Percentiles rank a stretch among this genome's conserved stretches.
Evolutionary conservation across 2,888 invertebrate species (phyloP).

Genomic region (Rotaria macrura): DNA sequence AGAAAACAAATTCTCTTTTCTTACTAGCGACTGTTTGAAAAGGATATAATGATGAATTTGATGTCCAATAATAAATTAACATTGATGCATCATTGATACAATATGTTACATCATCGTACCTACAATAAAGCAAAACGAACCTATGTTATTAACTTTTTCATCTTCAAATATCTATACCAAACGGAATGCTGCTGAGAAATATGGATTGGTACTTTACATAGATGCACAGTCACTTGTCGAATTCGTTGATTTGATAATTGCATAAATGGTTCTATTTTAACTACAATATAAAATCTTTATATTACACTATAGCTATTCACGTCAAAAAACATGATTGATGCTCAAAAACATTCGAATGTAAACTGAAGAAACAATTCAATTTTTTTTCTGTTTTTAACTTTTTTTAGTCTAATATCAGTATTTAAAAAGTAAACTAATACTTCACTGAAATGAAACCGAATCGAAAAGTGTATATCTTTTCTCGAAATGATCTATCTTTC

Average conservation of each 20-base stretch:
- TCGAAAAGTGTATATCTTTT: too few relatives aligned
- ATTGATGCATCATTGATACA: background rate
- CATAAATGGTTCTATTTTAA: background rate
- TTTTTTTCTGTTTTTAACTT: too few relatives aligned
- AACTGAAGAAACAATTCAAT: too few relatives aligned
- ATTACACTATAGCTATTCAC: too few relatives aligned
- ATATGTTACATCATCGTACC: background rate
- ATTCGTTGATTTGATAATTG: background rate
- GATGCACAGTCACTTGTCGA: background rate
- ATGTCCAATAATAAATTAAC: background rate
- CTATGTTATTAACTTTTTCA: background rate
- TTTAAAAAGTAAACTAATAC: too few relatives aligned
- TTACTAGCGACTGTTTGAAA: background rate
- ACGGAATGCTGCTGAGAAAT: background rate
- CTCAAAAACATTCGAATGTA: too few relatives aligned
- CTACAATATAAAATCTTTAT: background rate
- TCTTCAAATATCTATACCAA: background rate
- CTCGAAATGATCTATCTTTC: too few relatives aligned
- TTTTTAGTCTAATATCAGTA: too few relatives aligned
- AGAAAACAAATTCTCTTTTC: background rate
- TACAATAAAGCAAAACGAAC: background rate
- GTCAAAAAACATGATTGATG: too few relatives aligned
- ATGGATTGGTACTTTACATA: background rate
- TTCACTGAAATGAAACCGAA: too few relatives aligned
- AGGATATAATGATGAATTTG: background rate